Evolutionary conservation across 2,888 invertebrate genomes (phyloP).

Genomic region (Mechanitis mazaeus): DNA sequence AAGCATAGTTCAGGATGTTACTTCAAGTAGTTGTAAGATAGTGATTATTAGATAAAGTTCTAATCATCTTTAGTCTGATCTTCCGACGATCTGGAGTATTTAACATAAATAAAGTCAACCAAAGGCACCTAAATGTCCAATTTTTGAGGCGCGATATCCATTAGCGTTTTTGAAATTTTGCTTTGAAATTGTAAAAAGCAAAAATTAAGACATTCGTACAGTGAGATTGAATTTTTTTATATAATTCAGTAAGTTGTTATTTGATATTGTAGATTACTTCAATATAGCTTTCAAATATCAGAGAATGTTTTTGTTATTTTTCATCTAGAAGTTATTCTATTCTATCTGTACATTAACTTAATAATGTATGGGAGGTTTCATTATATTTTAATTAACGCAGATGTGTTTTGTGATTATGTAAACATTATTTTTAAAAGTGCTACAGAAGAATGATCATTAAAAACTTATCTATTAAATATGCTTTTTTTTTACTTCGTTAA

Average conservation of each 20-base stretch:
- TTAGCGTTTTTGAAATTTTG: constrained; percentile 44
- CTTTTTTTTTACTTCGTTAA: constrained; percentile 22
- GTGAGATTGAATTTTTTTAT: constrained; percentile 57
- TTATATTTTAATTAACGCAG: constrained; percentile 48
- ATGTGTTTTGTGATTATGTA: constrained; percentile 65
- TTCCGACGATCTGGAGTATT: constrained; percentile 11
- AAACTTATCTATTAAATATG: constrained; percentile 65
- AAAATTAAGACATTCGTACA: constrained; percentile 46
- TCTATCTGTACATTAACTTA: constrained; percentile 54
- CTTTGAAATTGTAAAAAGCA: constrained; percentile 36
- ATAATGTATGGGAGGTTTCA: constrained; percentile 52
- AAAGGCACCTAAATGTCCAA: constrained; percentile 28
- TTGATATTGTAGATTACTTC: constrained; percentile 52
- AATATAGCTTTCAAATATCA: constrained; percentile 38
- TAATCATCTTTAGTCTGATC: constrained; percentile 22
- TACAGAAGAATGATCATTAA: constrained; percentile 73
- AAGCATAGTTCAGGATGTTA: constrained; percentile 51
- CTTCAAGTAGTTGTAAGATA: constrained; percentile 55
- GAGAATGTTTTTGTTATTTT: constrained; percentile 59
- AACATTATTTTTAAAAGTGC: constrained; percentile 68
- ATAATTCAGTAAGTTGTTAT: constrained; percentile 60
- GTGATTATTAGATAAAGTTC: constrained; percentile 44
- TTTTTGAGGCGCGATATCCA: constrained; percentile 37
- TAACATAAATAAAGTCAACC: constrained; percentile 12
- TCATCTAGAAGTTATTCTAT: constrained; percentile 54